Percentiles rank a stretch among this genome's conserved stretches.
Conservation (phyloP, 2,113 vertebrate species). For the Salvelinus fontinalis region DNA sequence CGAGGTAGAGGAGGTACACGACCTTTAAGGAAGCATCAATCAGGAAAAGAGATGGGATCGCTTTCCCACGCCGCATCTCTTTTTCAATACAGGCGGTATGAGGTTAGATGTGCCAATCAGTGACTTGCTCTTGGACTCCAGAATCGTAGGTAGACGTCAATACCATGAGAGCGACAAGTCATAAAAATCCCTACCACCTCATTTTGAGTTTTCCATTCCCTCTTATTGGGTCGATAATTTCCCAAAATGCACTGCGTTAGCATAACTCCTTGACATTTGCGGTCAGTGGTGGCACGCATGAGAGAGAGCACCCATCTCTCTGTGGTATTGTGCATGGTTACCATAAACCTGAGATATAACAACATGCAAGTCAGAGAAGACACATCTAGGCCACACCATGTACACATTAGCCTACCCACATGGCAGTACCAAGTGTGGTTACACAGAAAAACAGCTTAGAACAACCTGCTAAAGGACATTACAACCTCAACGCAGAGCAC, state of each 20-base stretch:
- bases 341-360: conserved; percentile 1
- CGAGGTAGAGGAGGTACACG: conserved; percentile 21
- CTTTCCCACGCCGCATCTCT: conserved; percentile 2
- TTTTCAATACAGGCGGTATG: conserved; percentile 16
- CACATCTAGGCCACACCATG: conserved; percentile 7
- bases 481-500: conserved; percentile 13
- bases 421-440: conserved; percentile 29
- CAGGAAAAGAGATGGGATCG: conserved; percentile 1
- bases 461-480: conserved; percentile 54
- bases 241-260: conserved; percentile 44
- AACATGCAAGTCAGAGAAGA: conserved; percentile 3
- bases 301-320: conserved; percentile 17
- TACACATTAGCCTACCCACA: conserved; percentile 17
- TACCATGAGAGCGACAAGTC: conserved; percentile 23
- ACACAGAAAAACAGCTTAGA: conserved; percentile 27
- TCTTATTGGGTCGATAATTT: conserved; percentile 41
- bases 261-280: conserved; percentile 34
- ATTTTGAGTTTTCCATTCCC: conserved; percentile 52
- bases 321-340: conserved; percentile 1
- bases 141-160: conserved; percentile 22
- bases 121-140: neutral
- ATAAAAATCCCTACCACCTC: conserved; percentile 46
- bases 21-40: conserved; percentile 37
- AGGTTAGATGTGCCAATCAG: neutral
- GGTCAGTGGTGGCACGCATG: conserved; percentile 30